A percentile compares a stretch with the other conserved stretches of the same genome.
phyloP scores from a whole-genome alignment of 1,140 invertebrate species.

The Zeugodacus cucurbitae region DNA sequence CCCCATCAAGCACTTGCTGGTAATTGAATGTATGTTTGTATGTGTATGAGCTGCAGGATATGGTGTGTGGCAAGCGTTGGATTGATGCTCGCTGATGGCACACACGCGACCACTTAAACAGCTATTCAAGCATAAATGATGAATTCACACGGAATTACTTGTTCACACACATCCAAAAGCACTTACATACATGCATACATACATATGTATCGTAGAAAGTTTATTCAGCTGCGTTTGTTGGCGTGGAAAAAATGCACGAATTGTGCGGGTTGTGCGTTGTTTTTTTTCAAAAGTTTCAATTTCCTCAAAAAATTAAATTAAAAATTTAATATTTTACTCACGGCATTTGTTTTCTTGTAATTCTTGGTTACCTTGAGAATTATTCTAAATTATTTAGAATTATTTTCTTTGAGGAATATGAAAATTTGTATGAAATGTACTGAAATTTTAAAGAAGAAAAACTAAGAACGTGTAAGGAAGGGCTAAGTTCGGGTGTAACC shows the following conservation, averaged over 20 bases:
- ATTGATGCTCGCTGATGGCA: background rate
- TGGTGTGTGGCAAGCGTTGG: background rate
- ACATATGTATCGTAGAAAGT: background rate
- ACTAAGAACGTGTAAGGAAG: no score
- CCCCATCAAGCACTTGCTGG: background rate
- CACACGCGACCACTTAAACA: constrained; percentile 7
- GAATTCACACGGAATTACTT: background rate
- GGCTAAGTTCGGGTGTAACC: no score
- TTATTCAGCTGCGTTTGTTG: background rate
- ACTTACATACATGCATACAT: no score
- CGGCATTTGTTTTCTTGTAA: no score
- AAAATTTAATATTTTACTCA: no score
- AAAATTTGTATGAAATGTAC: no score
- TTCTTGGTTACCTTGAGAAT: no score
- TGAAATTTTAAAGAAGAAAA: no score
- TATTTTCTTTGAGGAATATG: no score
- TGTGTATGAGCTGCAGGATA: background rate
- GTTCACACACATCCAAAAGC: background rate
- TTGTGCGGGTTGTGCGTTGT: background rate
- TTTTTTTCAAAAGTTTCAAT: no score
- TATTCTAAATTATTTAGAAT: no score
- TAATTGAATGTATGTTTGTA: background rate
- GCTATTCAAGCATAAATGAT: constrained; percentile 20
- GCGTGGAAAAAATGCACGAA: background rate
- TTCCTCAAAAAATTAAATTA: no score